Evolutionary conservation across 2,888 invertebrate species (phyloP).

Genomic region (Diploptera punctata): DNA sequence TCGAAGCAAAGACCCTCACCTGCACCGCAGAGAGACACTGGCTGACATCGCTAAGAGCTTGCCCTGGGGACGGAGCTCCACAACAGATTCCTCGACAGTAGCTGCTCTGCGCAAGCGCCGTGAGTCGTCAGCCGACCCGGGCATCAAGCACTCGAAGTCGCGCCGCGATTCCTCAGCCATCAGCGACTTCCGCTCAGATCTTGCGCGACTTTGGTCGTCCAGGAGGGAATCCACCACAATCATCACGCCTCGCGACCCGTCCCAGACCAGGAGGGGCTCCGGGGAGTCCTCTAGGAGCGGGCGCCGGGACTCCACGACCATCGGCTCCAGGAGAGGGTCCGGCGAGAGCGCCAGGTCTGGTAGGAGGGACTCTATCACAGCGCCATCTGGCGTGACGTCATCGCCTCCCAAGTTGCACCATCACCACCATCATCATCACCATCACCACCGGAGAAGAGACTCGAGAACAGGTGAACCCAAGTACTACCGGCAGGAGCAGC

Average conservation of each 20-base stretch:
- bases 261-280: slow-evolving; percentile 41
- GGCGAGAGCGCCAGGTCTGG: slow-evolving; percentile 45
- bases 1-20: slow-evolving; percentile 64
- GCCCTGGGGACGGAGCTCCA: slow-evolving; percentile 77
- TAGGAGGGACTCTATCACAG: slow-evolving; percentile 44
- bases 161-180: slow-evolving; percentile 67
- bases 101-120: slow-evolving; percentile 71
- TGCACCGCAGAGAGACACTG: slow-evolving; percentile 84
- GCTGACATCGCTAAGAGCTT: slow-evolving; percentile 86
- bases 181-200: slow-evolving; percentile 60
- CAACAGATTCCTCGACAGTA: slow-evolving; percentile 59
- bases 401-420: slow-evolving; percentile 49
- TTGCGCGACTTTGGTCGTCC: slow-evolving; percentile 71
- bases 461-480: slow-evolving; percentile 50
- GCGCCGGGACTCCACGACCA: slow-evolving; percentile 34
- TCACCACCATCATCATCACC: slow-evolving; percentile 45
- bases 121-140: slow-evolving; percentile 87
- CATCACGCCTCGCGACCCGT: slow-evolving; percentile 39
- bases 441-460: slow-evolving; percentile 54
- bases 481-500: slow-evolving; percentile 69
- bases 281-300: slow-evolving; percentile 41
- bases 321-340: slow-evolving; percentile 38
- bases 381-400: slow-evolving; percentile 55
- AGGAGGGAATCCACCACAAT: slow-evolving; percentile 54
- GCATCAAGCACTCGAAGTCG: slow-evolving; percentile 53